A percentile compares a stretch with the other conserved stretches of the same genome.
Conservation (phyloP, 2,113 vertebrate species). For the Anas platyrhynchos region DNA sequence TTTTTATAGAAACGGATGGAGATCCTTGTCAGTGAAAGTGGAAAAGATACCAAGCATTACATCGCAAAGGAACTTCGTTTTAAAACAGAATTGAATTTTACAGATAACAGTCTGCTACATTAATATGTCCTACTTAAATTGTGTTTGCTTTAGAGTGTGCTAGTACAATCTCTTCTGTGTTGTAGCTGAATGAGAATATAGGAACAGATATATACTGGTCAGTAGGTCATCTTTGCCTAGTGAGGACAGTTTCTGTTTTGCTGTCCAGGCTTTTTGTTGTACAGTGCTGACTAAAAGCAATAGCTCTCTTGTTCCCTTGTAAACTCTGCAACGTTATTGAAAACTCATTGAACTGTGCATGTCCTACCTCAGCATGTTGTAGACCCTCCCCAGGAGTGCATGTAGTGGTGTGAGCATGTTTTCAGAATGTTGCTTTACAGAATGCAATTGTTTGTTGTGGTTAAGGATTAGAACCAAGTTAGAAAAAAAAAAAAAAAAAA, state of each 20-base stretch:
- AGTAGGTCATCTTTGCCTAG: neutral
- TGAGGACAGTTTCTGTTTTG: neutral
- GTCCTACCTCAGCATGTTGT: neutral
- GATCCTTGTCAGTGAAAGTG: neutral
- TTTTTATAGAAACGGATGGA: neutral
- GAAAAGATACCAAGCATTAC: neutral
- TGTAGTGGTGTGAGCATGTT: accelerated
- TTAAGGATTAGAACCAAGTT: neutral
- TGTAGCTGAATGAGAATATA: neutral
- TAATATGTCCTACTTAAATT: neutral
- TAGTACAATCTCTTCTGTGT: neutral
- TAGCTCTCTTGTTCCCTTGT: neutral
- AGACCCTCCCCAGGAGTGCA: accelerated
- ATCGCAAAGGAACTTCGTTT: neutral
- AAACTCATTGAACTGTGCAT: neutral
- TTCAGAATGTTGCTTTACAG: neutral
- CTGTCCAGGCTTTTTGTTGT: neutral
- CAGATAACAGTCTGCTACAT: neutral
- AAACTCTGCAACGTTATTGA: neutral
- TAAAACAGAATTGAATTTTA: neutral
- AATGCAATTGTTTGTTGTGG: neutral
- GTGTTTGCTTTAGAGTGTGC: neutral
- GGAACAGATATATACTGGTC: neutral
- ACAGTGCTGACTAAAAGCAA: neutral
- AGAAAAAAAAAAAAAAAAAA: neutral